Conservation (phyloP, 2,888 invertebrate genomes). For the Urechis unicinctus region DNA sequence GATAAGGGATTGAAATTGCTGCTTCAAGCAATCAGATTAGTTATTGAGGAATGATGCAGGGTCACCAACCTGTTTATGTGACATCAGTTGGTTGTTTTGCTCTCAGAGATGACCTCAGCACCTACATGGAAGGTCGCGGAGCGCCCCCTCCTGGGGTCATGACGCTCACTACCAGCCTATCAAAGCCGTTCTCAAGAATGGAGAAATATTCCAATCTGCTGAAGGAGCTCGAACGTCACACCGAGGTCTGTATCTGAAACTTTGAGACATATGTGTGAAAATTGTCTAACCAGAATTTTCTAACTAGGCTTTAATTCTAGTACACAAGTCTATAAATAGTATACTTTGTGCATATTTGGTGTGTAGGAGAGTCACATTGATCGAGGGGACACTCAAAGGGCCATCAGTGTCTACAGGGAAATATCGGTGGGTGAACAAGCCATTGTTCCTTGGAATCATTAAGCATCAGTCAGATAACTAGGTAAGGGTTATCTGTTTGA, state of each 20-base stretch:
- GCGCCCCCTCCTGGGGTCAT: constrained; percentile 63
- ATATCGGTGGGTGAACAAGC: constrained; percentile 52
- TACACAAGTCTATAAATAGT: too few species aligned
- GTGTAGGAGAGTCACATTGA: constrained; percentile 78
- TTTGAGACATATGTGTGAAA: too few species aligned
- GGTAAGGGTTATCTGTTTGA: too few species aligned
- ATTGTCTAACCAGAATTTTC: background rate
- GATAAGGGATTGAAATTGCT: too few species aligned
- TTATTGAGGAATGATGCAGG: too few species aligned
- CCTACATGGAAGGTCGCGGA: constrained; percentile 51
- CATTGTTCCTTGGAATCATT: background rate
- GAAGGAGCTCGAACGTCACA: constrained; percentile 90
- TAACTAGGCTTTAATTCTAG: background rate
- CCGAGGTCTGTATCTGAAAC: constrained; percentile 60
- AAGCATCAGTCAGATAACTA: too few species aligned
- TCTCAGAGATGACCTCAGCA: constrained; percentile 85
- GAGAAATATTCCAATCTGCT: constrained; percentile 82
- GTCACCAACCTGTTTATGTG: too few species aligned
- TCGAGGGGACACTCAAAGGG: constrained; percentile 92
- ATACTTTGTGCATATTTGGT: constrained; percentile 1
- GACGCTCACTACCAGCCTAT: constrained; percentile 84
- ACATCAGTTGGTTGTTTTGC: too few species aligned
- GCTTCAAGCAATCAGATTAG: too few species aligned
- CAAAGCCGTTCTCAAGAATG: constrained; percentile 88
- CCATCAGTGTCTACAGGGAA: constrained; percentile 89